Percentiles rank a stretch among this genome's conserved stretches.
phyloP scores from a whole-genome alignment of 2,113 vertebrate species.

The Laticauda laticaudata region DNA sequence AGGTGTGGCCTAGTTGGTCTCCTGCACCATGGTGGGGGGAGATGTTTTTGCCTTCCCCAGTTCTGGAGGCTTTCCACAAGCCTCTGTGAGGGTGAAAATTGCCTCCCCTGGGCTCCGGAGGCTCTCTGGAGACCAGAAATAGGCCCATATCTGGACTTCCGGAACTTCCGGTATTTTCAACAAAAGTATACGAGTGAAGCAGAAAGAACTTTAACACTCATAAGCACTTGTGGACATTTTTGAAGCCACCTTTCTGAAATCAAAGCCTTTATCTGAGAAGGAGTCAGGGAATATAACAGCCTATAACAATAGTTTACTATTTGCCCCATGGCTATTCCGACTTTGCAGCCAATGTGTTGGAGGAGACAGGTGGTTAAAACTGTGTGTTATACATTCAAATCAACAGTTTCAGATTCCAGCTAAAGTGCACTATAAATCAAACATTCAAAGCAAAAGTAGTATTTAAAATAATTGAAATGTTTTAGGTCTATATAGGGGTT shows the following conservation, averaged over 20 bases:
- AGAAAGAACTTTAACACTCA: not conserved
- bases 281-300: not conserved
- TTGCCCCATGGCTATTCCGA: not conserved
- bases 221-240: not conserved
- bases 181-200: not conserved
- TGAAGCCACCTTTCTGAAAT: not conserved
- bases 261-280: not conserved
- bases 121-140: too few species aligned
- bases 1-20: too few species aligned
- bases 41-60: too few species aligned
- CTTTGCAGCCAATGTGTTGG: not conserved
- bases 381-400: not conserved
- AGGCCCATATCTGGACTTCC: too few species aligned
- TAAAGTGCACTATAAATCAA: not conserved
- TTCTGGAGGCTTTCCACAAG: too few species aligned
- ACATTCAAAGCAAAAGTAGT: not conserved
- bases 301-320: not conserved
- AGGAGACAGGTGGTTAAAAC: too few species aligned
- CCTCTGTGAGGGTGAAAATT: too few species aligned
- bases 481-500: too few species aligned
- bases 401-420: not conserved
- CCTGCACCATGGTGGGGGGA: too few species aligned
- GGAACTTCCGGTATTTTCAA: too few species aligned
- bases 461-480: not conserved
- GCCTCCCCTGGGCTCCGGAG: too few species aligned